A percentile compares a stretch with the other conserved stretches of the same genome.
Conservation (phyloP, 2,888 invertebrate genomes). For the Patella caerulea region DNA sequence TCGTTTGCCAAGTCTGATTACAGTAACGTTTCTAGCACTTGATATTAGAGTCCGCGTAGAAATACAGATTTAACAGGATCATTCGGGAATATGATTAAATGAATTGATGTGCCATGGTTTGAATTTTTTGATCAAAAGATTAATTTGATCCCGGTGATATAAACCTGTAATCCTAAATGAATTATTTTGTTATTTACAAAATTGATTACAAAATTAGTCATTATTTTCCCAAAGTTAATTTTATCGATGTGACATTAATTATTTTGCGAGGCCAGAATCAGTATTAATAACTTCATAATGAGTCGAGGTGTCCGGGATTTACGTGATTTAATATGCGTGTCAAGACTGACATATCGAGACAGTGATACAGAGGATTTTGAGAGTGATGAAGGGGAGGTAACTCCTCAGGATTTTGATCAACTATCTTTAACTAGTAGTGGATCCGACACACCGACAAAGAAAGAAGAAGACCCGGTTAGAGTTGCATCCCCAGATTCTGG, state of each 20-base stretch:
- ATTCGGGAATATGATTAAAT: too few relatives aligned
- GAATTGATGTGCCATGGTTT: too few relatives aligned
- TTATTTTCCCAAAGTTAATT: too few relatives aligned
- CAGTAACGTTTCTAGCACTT: conserved; percentile 49
- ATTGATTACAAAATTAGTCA: too few relatives aligned
- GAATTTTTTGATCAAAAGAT: too few relatives aligned
- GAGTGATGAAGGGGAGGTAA: conserved; percentile 51
- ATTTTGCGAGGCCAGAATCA: too few relatives aligned
- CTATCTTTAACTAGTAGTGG: conserved; percentile 52
- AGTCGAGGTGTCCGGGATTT: conserved; percentile 69
- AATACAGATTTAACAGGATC: conserved; percentile 27
- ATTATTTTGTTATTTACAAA: too few relatives aligned
- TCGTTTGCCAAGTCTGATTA: conserved; percentile 77
- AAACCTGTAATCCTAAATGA: too few relatives aligned
- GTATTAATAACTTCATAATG: conserved; percentile 45
- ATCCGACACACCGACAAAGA: conserved; percentile 37
- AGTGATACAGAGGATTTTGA: conserved; percentile 65
- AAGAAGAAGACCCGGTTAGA: conserved; percentile 22
- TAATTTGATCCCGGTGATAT: too few relatives aligned
- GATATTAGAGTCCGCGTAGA: conserved; percentile 54
- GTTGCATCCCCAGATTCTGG: conserved; percentile 61
- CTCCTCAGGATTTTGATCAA: conserved; percentile 42
- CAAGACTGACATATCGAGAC: conserved; percentile 63
- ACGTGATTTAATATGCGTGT: conserved; percentile 70
- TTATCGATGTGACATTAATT: too few relatives aligned